A percentile compares a stretch with the other conserved stretches of the same genome.
Conservation (phyloP, 2,888 invertebrate species). For the Auanema sp. region DNA sequence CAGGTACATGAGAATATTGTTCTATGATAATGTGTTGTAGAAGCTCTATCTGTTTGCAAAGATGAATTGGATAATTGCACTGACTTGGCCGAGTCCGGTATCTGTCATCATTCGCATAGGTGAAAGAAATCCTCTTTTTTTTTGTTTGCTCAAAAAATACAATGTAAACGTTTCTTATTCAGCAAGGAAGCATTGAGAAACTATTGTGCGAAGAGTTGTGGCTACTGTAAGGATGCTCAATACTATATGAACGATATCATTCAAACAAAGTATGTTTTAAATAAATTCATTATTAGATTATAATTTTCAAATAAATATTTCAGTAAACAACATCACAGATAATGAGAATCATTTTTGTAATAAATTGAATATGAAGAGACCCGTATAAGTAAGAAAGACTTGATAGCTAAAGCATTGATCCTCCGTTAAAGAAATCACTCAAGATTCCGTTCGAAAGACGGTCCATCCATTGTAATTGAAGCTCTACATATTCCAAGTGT, state of each 20-base stretch:
- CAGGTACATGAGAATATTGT: slow-evolving; percentile 9
- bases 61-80: slow-evolving; percentile 51
- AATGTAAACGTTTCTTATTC: background rate
- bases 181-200: slow-evolving; percentile 36
- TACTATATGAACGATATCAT: slow-evolving; percentile 27
- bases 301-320: too few species aligned
- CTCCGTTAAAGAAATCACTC: slow-evolving; percentile 32
- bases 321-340: too few species aligned
- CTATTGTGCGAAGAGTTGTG: slow-evolving; percentile 52
- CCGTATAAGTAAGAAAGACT: too few species aligned
- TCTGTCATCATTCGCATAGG: slow-evolving; percentile 48
- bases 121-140: slow-evolving; percentile 14
- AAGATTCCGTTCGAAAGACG: slow-evolving; percentile 33
- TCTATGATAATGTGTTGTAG: background rate
- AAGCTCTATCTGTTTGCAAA: slow-evolving; percentile 4
- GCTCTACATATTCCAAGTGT: slow-evolving; percentile 53
- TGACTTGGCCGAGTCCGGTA: slow-evolving; percentile 45
- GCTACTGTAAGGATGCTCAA: slow-evolving; percentile 47
- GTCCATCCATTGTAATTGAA: slow-evolving; percentile 51
- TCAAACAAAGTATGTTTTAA: too few species aligned
- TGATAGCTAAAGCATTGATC: too few species aligned
- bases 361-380: too few species aligned
- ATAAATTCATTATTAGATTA: too few species aligned
- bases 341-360: too few species aligned
- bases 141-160: background rate